phyloP scores from a whole-genome alignment of 2,888 invertebrate species.

The Cheilosia impressa region DNA sequence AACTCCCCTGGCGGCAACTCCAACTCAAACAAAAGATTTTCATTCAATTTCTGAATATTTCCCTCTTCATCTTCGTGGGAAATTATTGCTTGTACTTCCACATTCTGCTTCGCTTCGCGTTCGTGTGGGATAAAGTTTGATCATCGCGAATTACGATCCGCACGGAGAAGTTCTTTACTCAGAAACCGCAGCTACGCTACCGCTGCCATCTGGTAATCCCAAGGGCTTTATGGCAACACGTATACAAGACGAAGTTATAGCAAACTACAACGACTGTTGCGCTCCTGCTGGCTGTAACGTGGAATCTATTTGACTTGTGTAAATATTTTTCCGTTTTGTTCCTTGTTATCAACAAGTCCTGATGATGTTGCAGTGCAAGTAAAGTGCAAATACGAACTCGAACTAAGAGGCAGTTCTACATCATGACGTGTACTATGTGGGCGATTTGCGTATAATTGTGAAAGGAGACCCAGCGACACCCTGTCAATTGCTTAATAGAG shows the following conservation, averaged over 20 bases:
- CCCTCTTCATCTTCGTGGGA: constrained; percentile 44
- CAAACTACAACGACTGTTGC: constrained; percentile 54
- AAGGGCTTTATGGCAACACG: constrained; percentile 53
- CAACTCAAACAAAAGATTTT: constrained; percentile 70
- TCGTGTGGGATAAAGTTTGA: constrained; percentile 64
- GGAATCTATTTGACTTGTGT: constrained; percentile 55
- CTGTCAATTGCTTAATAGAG: constrained; percentile 52
- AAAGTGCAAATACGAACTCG: constrained; percentile 16
- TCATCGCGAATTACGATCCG: constrained; percentile 64
- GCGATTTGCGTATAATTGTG: constrained; percentile 43
- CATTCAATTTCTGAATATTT: constrained; percentile 64
- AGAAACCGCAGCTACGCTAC: constrained; percentile 31
- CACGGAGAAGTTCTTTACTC: constrained; percentile 51
- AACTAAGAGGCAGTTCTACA: not conserved
- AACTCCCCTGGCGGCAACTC: constrained; percentile 17
- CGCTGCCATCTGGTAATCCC: constrained; percentile 56
- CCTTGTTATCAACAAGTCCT: constrained; percentile 9
- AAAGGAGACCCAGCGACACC: constrained; percentile 7
- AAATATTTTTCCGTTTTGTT: constrained; percentile 32
- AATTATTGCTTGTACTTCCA: constrained; percentile 59
- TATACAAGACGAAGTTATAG: constrained; percentile 3
- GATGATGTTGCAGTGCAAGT: not conserved
- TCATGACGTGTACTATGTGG: not conserved
- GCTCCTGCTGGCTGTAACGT: constrained; percentile 36
- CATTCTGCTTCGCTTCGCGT: constrained; percentile 26